These are phyloP conservation scores for Oceanites oceanicus DNA, from an alignment of 2,113 vertebrate genomes.

Conservation along the genomic window DNA sequence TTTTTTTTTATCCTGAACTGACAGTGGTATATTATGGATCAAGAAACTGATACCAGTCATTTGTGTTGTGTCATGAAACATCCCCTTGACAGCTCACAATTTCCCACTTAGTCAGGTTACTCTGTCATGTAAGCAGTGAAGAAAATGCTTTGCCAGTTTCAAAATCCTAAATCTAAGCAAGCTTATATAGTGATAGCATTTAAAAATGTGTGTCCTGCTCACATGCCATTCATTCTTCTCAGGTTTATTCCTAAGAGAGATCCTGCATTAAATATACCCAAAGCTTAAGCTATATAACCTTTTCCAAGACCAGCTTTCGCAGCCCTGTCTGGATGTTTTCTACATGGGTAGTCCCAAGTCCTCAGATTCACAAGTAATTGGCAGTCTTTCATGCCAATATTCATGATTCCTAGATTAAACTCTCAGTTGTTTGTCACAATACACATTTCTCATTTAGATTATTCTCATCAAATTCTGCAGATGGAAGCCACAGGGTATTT, in stretches of 20 bases:
- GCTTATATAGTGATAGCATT: not conserved
- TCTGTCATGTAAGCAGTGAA: not conserved
- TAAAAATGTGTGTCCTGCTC: not conserved
- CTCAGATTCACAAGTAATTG: not conserved
- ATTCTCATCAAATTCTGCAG: not conserved
- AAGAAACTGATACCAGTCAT: not conserved
- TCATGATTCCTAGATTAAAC: not conserved
- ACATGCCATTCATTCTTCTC: not conserved
- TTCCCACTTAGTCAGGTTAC: not conserved
- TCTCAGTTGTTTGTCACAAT: not conserved
- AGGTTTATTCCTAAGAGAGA: not conserved
- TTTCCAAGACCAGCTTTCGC: not conserved
- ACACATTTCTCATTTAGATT: not conserved
- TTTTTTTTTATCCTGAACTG: not conserved
- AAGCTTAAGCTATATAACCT: not conserved
- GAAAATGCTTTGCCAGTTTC: not conserved
- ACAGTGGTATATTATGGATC: not conserved
- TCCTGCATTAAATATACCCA: not conserved
- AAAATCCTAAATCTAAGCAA: not conserved
- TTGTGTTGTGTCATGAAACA: not conserved
- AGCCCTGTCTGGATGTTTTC: not conserved
- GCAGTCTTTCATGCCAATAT: not conserved
- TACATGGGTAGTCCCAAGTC: not conserved
- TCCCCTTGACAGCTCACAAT: not conserved
- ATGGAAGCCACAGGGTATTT: not conserved